Percentiles rank a stretch among this genome's conserved stretches.
Conservation (phyloP, 2,888 invertebrate genomes). For the Epistrophella euchroma region DNA sequence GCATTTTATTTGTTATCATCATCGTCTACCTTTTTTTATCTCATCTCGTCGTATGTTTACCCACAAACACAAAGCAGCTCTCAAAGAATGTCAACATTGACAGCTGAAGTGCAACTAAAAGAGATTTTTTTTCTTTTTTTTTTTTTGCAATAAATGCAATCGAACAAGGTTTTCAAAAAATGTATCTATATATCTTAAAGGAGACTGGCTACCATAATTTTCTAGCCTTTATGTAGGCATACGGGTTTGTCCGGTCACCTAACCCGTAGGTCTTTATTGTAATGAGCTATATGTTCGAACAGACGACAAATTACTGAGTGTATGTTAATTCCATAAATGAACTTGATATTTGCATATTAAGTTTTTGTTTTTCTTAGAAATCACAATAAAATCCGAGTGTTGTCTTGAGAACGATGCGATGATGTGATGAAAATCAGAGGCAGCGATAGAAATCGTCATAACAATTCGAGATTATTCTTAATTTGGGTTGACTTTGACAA, state of each 20-base stretch:
- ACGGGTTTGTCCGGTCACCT: conserved; percentile 56
- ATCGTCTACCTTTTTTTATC: conserved; percentile 24
- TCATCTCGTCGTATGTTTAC: conserved; percentile 48
- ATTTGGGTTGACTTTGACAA: conserved; percentile 18
- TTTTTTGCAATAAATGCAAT: conserved; percentile 39
- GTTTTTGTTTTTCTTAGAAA: not conserved
- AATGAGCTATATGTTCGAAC: conserved; percentile 8
- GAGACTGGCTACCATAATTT: not conserved
- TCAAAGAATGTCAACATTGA: conserved; percentile 65
- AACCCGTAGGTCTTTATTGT: conserved; percentile 37
- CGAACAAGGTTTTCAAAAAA: conserved; percentile 55
- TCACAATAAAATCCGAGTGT: conserved; percentile 21
- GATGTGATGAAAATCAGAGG: not conserved
- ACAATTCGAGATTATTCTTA: conserved; percentile 42
- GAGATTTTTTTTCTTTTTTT: conserved; percentile 3
- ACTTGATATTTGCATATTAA: conserved; percentile 54
- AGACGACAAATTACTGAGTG: conserved; percentile 62
- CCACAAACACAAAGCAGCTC: conserved; percentile 30
- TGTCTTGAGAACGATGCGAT: not conserved
- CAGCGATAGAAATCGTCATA: conserved; percentile 26
- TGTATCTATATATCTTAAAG: not conserved
- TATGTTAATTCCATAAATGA: conserved; percentile 58
- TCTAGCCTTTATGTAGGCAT: conserved; percentile 48
- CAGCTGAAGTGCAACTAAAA: conserved; percentile 65
- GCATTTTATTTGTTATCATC: conserved; percentile 25